A percentile compares a stretch with the other conserved stretches of the same genome.
These are phyloP conservation scores for Rousettus madagascariensis DNA, from an alignment of 2,797 vertebrate species.

Conservation along the genomic window DNA sequence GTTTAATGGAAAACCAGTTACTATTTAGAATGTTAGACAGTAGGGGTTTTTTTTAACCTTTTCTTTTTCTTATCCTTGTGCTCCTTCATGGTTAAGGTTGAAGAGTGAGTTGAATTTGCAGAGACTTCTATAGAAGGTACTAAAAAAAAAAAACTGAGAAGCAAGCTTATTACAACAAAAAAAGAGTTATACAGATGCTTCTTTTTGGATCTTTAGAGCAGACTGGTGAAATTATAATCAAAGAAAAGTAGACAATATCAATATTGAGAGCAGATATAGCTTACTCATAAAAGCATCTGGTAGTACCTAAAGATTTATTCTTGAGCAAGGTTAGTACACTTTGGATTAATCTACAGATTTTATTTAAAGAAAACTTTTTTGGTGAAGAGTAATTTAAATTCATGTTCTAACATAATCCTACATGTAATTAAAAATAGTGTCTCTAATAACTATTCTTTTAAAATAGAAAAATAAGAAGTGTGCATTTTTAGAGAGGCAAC, in stretches of 20 bases:
- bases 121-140: background rate
- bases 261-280: background rate
- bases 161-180: background rate
- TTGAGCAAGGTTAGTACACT: conserved; percentile 15
- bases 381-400: background rate
- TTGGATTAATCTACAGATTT: conserved; percentile 44
- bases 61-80: background rate
- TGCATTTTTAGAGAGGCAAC: background rate
- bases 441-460: conserved; percentile 20
- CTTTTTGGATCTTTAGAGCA: background rate
- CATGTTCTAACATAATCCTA: background rate
- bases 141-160: conserved; percentile 31
- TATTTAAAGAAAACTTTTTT: conserved; percentile 18
- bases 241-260: background rate
- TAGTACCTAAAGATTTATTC: background rate
- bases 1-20: background rate
- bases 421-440: background rate
- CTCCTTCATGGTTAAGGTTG: background rate
- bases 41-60: background rate
- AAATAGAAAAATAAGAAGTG: background rate
- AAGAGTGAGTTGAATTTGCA: conserved; percentile 13
- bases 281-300: background rate
- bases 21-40: conserved; percentile 12
- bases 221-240: conserved; percentile 24
- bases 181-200: background rate